Percentiles rank a stretch among this genome's conserved stretches.
Evolutionary conservation across 2,113 vertebrate genomes (phyloP).

Genomic region (Anhinga rufa): DNA sequence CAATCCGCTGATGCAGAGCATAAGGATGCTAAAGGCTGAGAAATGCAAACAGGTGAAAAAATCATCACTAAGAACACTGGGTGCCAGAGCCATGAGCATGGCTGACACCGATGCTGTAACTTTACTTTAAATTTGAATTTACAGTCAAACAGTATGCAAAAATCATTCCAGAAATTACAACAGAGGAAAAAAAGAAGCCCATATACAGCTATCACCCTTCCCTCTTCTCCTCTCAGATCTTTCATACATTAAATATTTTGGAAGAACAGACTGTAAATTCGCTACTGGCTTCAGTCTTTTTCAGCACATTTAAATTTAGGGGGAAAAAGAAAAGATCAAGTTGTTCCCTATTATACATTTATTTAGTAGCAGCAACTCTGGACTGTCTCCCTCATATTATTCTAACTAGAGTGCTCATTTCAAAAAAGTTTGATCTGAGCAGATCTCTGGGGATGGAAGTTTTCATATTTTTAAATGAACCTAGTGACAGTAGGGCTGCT

Average conservation of each 20-base stretch:
- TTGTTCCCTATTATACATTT: neutral
- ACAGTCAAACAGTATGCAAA: neutral
- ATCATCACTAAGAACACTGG: neutral
- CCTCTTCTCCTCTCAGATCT: neutral
- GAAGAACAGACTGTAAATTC: neutral
- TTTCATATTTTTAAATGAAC: neutral
- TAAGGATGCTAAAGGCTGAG: neutral
- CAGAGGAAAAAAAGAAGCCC: neutral
- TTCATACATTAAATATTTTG: neutral
- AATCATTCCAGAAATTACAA: neutral
- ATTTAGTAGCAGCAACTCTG: neutral
- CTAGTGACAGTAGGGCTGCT: neutral
- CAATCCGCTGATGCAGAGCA: conserved; percentile 24
- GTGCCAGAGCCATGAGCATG: neutral
- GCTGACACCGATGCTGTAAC: neutral
- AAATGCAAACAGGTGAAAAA: neutral
- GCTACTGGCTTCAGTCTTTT: conserved; percentile 9
- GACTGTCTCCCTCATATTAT: neutral
- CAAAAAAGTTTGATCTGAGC: neutral
- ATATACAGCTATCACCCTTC: neutral
- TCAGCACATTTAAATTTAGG: neutral
- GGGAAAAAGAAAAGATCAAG: neutral
- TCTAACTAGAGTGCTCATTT: neutral
- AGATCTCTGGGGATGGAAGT: neutral
- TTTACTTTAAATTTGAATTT: neutral